Evolutionary conservation across 23 tunicate species (phyloP).

Genomic region (Botrylloides violaceus): DNA sequence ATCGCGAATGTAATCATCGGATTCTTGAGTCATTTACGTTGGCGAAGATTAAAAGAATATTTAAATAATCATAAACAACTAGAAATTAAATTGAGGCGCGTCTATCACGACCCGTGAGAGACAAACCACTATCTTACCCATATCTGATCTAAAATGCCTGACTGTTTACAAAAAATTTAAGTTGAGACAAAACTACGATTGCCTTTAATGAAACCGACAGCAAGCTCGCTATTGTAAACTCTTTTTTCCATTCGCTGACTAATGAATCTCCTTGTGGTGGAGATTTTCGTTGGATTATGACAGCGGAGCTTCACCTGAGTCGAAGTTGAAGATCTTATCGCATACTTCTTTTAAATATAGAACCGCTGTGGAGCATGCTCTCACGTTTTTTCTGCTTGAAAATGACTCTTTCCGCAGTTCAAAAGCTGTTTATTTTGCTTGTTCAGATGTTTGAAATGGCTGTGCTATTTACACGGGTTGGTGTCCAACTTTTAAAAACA

Average conservation of each 20-base stretch:
- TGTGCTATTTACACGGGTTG: neutral
- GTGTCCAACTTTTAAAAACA: neutral
- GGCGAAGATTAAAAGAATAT: neutral
- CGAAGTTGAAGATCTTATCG: neutral
- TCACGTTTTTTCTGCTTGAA: neutral
- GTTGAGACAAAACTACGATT: neutral
- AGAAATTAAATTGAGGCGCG: neutral
- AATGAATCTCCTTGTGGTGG: neutral
- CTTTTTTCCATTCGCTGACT: neutral
- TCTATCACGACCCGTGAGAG: constrained; percentile 4
- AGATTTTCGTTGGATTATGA: neutral
- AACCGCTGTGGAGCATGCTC: neutral
- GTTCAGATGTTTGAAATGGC: neutral
- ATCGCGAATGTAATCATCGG: neutral
- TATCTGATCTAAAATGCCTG: neutral
- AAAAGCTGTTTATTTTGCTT: neutral
- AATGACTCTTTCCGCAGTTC: neutral
- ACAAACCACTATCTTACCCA: neutral
- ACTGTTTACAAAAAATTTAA: neutral
- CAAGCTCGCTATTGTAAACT: neutral
- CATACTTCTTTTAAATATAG: neutral
- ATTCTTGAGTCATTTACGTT: neutral
- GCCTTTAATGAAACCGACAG: constrained; percentile 1
- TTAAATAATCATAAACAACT: neutral
- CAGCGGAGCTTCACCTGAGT: neutral